These are phyloP conservation scores for Naja naja DNA, from an alignment of 2,113 vertebrate genomes.

Conservation along the genomic window DNA sequence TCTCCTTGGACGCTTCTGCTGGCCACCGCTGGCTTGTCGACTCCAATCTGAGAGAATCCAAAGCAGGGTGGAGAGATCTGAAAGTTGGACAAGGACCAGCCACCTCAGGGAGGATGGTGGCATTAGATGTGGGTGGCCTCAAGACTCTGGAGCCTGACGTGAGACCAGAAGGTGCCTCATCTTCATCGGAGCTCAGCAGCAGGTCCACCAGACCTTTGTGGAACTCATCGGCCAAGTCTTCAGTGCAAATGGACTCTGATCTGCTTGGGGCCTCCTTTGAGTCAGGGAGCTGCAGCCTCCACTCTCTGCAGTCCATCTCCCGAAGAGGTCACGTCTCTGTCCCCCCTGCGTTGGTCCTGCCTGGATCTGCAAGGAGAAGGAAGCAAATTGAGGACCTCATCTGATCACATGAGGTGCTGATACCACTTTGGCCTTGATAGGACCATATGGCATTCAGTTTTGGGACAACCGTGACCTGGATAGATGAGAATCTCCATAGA, in stretches of 20 bases:
- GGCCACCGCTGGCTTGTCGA: background rate
- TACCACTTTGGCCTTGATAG: too few relatives aligned
- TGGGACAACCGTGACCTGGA: too few relatives aligned
- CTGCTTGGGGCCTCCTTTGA: slow-evolving; percentile 25
- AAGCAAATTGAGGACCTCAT: background rate
- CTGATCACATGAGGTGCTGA: too few relatives aligned
- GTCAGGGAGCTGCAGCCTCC: slow-evolving; percentile 62
- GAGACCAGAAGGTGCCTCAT: background rate
- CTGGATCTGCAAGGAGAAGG: slow-evolving; percentile 21
- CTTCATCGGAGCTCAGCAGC: background rate
- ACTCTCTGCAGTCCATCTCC: slow-evolving; percentile 67
- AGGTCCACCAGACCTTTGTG: slow-evolving; percentile 66
- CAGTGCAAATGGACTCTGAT: slow-evolving; percentile 68
- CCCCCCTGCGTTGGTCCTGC: background rate
- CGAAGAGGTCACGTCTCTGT: background rate
- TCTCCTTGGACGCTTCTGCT: fast-evolving
- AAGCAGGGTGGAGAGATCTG: fast-evolving
- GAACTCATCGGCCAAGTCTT: slow-evolving; percentile 74
- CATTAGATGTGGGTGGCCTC: background rate
- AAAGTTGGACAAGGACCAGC: background rate
- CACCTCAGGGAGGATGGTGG: background rate
- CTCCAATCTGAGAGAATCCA: background rate
- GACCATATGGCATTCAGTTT: too few relatives aligned
- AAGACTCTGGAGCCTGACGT: background rate
- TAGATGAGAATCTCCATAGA: too few relatives aligned